These are phyloP conservation scores for Hydriomena furcata DNA, from an alignment of 2,888 invertebrate genomes.

Conservation along the genomic window DNA sequence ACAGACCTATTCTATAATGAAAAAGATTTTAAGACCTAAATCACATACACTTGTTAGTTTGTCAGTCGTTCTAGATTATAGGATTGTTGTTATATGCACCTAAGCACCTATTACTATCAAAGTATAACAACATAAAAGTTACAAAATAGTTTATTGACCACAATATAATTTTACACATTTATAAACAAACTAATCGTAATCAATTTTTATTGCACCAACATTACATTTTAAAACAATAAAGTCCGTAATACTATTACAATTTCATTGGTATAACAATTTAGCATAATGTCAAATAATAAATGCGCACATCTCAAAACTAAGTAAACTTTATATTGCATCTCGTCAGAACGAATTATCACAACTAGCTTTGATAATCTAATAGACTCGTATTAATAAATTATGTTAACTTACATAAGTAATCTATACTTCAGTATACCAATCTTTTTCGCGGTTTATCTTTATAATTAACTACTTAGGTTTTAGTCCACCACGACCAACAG, in stretches of 20 bases:
- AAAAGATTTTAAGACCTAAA: too few relatives aligned
- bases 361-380: constrained; percentile 16
- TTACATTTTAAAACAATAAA: constrained; percentile 29
- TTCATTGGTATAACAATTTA: constrained; percentile 50
- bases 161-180: constrained; percentile 20
- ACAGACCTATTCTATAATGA: too few relatives aligned
- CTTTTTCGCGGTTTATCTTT: neutral
- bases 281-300: constrained; percentile 34
- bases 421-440: neutral
- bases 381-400: neutral
- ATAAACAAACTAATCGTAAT: constrained; percentile 19
- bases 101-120: too few relatives aligned
- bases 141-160: constrained; percentile 33
- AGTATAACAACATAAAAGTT: constrained; percentile 5
- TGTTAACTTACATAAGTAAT: neutral
- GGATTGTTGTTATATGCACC: too few relatives aligned
- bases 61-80: too few relatives aligned
- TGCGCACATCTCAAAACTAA: constrained; percentile 41
- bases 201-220: constrained; percentile 27
- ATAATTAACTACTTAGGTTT: too few relatives aligned
- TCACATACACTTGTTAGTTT: too few relatives aligned
- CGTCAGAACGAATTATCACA: constrained; percentile 27
- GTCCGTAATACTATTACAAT: constrained; percentile 44
- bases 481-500: too few relatives aligned
- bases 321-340: constrained; percentile 24